These are phyloP conservation scores for Coenobita brevimanus DNA, from an alignment of 1,140 invertebrate genomes.

Conservation along the genomic window DNA sequence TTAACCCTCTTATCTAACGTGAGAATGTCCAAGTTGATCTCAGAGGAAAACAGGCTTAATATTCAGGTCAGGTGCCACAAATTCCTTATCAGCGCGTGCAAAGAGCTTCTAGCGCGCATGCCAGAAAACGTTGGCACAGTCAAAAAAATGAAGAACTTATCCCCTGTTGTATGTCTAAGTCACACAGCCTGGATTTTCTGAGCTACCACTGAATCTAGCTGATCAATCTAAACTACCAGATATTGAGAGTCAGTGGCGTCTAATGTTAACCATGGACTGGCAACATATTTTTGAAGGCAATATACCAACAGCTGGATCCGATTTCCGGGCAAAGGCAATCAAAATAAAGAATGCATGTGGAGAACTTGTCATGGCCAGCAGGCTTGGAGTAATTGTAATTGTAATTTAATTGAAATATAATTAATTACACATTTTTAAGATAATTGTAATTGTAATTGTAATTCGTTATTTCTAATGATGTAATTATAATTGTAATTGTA, in stretches of 20 bases:
- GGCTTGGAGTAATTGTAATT: too few species aligned
- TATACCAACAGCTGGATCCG: too few species aligned
- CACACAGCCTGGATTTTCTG: not conserved
- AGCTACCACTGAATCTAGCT: slow-evolving; percentile 22
- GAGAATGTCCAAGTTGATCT: slow-evolving; percentile 10
- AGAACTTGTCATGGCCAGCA: slow-evolving; percentile 16
- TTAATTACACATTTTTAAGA: too few species aligned
- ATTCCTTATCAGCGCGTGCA: slow-evolving; percentile 13
- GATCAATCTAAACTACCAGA: slow-evolving; percentile 12
- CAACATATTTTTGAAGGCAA: too few species aligned
- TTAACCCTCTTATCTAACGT: not conserved
- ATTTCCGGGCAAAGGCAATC: too few species aligned
- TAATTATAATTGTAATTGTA: too few species aligned
- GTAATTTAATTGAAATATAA: too few species aligned
- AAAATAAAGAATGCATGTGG: too few species aligned
- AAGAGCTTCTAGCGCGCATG: slow-evolving; percentile 2
- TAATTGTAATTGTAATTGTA: too few species aligned
- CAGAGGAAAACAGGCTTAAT: not conserved
- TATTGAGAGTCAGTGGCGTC: not conserved
- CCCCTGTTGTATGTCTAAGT: not conserved
- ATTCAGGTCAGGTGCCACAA: slow-evolving; percentile 24
- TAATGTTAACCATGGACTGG: too few species aligned
- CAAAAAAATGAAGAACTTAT: slow-evolving; percentile 29
- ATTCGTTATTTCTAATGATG: too few species aligned
- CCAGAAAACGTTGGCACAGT: slow-evolving; percentile 21